Conservation (phyloP, 2,797 vertebrate genomes). For the Menidia menidia region DNA sequence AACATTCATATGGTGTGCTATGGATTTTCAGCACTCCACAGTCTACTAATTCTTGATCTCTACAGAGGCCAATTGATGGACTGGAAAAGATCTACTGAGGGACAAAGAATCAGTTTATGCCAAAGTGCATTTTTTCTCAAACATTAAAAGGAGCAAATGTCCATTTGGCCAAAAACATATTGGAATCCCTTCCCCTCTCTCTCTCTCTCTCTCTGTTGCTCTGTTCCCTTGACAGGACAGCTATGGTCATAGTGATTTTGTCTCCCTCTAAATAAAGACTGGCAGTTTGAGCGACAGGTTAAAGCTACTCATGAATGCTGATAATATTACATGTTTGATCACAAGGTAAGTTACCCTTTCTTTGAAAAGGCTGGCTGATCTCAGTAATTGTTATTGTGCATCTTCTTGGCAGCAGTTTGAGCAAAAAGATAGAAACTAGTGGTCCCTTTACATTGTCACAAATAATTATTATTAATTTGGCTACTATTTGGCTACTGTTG, state of each 20-base stretch:
- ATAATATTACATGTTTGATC: slow-evolving; percentile 35
- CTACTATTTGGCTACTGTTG: slow-evolving; percentile 83
- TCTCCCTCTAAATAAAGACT: slow-evolving; percentile 49
- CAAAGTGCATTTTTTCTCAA: slow-evolving; percentile 24
- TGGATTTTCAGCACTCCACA: slow-evolving; percentile 33
- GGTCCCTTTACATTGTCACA: slow-evolving; percentile 73
- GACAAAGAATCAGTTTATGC: slow-evolving; percentile 1
- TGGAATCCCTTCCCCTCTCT: neutral
- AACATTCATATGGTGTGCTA: slow-evolving; percentile 26
- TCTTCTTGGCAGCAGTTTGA: slow-evolving; percentile 56
- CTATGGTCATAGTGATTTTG: slow-evolving; percentile 32
- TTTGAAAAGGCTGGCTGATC: slow-evolving; percentile 27
- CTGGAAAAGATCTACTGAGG: slow-evolving; percentile 22
- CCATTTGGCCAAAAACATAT: slow-evolving; percentile 17
- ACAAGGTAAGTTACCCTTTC: slow-evolving; percentile 23
- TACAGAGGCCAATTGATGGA: slow-evolving; percentile 12
- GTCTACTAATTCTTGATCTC: slow-evolving; percentile 28
- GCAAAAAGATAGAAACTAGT: slow-evolving; percentile 55
- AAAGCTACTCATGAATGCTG: slow-evolving; percentile 32
- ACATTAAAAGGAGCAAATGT: slow-evolving; percentile 32
- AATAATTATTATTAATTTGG: slow-evolving; percentile 74
- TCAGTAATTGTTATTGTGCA: slow-evolving; percentile 34
- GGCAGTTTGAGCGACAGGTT: slow-evolving; percentile 64
- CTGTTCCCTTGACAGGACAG: slow-evolving; percentile 29
- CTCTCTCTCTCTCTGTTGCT: slow-evolving; percentile 16